A percentile compares a stretch with the other conserved stretches of the same genome.
Evolutionary conservation across 2,797 vertebrate genomes (phyloP).

Genomic region (Remorina albescens): DNA sequence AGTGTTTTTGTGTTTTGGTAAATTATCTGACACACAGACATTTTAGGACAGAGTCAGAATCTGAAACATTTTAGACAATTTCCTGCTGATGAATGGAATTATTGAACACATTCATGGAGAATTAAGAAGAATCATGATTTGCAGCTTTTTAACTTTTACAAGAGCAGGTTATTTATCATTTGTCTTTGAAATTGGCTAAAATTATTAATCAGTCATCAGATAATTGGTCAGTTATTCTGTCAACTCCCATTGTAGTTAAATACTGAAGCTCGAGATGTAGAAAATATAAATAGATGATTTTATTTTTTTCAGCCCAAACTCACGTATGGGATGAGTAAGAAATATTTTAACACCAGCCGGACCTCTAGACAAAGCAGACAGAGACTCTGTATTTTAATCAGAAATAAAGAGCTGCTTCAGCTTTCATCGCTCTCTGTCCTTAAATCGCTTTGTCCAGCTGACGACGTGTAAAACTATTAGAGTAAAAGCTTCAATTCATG

Average conservation of each 20-base stretch:
- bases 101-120: neutral
- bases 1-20: neutral
- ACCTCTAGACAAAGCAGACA: neutral
- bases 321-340: neutral
- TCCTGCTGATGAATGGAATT: neutral
- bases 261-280: no score
- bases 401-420: no score
- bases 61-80: no score
- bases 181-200: neutral
- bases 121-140: neutral
- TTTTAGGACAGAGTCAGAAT: no score
- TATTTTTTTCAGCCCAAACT: neutral
- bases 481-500: neutral
- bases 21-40: neutral
- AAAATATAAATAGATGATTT: no score
- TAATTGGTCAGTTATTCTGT: neutral
- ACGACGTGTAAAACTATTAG: no score
- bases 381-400: neutral
- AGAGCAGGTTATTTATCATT: neutral
- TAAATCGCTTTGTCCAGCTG: neutral
- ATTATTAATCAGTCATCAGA: neutral
- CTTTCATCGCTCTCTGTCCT: no score
- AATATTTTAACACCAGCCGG: no score
- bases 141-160: no score
- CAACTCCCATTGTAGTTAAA: no score